A percentile compares a stretch with the other conserved stretches of the same genome.
Conservation (phyloP, 2,797 vertebrate species). For the Poecilia picta region DNA sequence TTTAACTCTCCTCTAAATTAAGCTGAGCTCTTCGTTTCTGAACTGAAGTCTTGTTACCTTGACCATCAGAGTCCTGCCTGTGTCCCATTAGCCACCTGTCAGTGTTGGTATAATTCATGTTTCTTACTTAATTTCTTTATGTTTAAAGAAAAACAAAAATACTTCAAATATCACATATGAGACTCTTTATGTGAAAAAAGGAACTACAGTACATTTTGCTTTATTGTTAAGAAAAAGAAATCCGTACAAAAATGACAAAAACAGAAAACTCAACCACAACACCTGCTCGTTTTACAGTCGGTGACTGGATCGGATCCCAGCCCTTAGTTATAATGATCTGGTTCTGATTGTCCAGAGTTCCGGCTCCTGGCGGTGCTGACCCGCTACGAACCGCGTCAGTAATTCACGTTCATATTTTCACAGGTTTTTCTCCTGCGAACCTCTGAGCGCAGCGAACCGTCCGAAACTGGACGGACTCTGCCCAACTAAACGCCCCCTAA, state of each 20-base stretch:
- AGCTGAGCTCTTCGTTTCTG: not conserved
- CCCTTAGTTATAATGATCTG: not conserved
- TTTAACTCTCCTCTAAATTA: not conserved
- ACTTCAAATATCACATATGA: not conserved
- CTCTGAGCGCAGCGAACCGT: not conserved
- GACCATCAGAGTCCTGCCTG: not conserved
- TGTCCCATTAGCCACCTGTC: not conserved
- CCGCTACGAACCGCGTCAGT: not conserved
- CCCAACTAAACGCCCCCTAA: not conserved
- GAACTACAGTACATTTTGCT: not conserved
- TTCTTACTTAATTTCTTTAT: not conserved
- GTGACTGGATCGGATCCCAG: not conserved
- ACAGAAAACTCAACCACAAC: not conserved
- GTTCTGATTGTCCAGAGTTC: not conserved
- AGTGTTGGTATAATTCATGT: not conserved
- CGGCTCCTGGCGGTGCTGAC: not conserved
- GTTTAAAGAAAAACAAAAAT: not conserved
- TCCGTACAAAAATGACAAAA: not conserved
- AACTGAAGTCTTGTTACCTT: not conserved
- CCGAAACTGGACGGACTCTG: not conserved
- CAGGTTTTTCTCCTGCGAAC: not conserved
- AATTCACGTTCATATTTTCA: not conserved
- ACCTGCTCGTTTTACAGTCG: not conserved
- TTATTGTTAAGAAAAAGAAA: not conserved
- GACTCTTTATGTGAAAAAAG: too few species aligned